Base-by-base conservation (phyloP, 2,113 vertebrate species). In the Sinocyclocheilus maitianheensis region DNA sequence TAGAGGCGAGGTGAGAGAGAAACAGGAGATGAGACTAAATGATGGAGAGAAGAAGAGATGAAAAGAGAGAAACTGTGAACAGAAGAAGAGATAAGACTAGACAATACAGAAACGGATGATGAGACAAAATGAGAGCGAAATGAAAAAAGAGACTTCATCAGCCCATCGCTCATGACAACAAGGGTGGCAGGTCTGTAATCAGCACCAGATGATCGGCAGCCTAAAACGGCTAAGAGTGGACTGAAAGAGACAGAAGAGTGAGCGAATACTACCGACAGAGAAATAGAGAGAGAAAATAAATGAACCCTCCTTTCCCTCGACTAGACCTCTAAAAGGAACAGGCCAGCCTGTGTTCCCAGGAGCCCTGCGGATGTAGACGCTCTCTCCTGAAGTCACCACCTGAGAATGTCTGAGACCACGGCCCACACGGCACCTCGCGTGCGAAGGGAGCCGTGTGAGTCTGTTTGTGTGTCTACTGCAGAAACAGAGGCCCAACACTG, bases 321-420 rank as follows among this genome's bases (percentile, higher is more conserved):
- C 79, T 14, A 74, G 16, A 87, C 86, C 85, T 87, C 71, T 43
- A 63, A 37, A 67, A 87, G 88, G 85, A 91, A 91, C 81, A 13
- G 46, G 75, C 75, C 77, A 71, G 24, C 51, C 55, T 46, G 43
- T 65, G n/a, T 65, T 89, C 88, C 87, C 65, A 43, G 22, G 63
- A 69, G 86, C 72, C 81, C 69, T 0, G 20, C 0, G 69, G 81
- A 84, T 60, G 81, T 74, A 74, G 81, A 74, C 81, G 22, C 11
- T 40, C 46, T 24, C 81, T 69, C 62, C 88, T 92, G 90, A 92
- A 90, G 89, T 90, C 92, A 91, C 87, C 87, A 90, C 87, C 89
- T 90, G 90, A 91, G 91, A 91, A 91, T 90, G 91, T 80, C 65
- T 78, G 82, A 83, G 86, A 85, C 84, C 77, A 2, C 37, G 78